A percentile compares a stretch with the other conserved stretches of the same genome.
These are phyloP conservation scores for Limnodromus scolopaceus DNA, from an alignment of 2,797 vertebrate genomes.

Conservation along the genomic window DNA sequence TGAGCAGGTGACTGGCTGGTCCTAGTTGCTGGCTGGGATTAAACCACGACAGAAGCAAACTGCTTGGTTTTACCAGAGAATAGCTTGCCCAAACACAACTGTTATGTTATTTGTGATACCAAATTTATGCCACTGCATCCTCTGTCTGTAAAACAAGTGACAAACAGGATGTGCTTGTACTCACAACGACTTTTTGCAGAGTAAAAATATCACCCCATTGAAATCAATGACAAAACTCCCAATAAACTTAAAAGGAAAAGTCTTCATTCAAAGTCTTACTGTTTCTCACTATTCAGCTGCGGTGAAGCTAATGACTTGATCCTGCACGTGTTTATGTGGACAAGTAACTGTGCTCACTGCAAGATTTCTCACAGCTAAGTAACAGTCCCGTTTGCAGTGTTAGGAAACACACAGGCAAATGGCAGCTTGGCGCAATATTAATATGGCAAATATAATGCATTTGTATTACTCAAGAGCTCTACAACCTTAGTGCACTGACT, in stretches of 20 bases:
- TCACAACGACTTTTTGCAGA: neutral
- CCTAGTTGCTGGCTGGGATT: neutral
- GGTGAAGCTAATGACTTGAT: neutral
- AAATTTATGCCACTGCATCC: neutral
- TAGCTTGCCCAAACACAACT: neutral
- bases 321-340: neutral
- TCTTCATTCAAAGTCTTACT: neutral
- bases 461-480: neutral
- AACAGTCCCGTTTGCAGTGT: neutral
- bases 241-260: neutral
- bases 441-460: neutral
- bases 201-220: neutral
- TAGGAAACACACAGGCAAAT: neutral
- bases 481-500: neutral
- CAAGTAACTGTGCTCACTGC: rapidly evolving
- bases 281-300: neutral
- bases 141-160: neutral
- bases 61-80: neutral
- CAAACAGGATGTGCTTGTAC: neutral
- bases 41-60: neutral
- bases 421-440: neutral
- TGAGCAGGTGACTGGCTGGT: neutral
- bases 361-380: neutral
- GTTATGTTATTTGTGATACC: neutral
- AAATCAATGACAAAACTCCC: neutral